Evolutionary conservation across 2,888 invertebrate genomes (phyloP).

Genomic region (Seira musarum): DNA sequence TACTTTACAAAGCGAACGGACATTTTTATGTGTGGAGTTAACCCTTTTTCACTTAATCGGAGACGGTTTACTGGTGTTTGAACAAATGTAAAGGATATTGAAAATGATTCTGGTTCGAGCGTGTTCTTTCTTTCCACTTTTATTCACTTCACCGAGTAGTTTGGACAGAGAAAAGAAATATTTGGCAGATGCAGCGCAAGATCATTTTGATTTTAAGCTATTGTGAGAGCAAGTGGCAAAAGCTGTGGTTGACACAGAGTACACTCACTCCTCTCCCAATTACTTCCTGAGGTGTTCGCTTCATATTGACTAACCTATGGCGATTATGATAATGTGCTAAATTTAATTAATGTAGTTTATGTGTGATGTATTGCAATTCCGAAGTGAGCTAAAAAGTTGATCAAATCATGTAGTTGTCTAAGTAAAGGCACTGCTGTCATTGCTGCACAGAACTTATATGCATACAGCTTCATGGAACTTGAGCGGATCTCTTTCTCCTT

Average conservation of each 20-base stretch:
- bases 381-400: slow-evolving; percentile 2
- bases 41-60: slow-evolving; percentile 2
- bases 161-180: slow-evolving; percentile 28
- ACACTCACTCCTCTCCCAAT: not conserved
- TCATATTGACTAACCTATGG: not conserved
- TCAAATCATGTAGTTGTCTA: not conserved
- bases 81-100: slow-evolving; percentile 36
- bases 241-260: not conserved
- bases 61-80: not conserved
- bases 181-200: slow-evolving; percentile 34
- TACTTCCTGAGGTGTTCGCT: not conserved
- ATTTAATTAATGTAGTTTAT: not conserved
- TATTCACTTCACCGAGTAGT: slow-evolving; percentile 15
- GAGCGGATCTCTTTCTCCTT: too few species aligned
- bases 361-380: not conserved
- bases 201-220: slow-evolving; percentile 5
- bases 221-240: slow-evolving; percentile 44
- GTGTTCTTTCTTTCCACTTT: not conserved
- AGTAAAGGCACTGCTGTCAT: too few species aligned
- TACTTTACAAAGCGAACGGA: slow-evolving; percentile 9
- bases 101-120: slow-evolving; percentile 13
- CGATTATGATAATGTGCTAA: not conserved
- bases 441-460: too few species aligned
- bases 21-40: slow-evolving; percentile 14
- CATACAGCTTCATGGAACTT: not conserved